Percentiles rank a stretch among this genome's conserved stretches.
Evolutionary conservation across 2,797 vertebrate species (phyloP).

Genomic region (Sorex maritimensis): DNA sequence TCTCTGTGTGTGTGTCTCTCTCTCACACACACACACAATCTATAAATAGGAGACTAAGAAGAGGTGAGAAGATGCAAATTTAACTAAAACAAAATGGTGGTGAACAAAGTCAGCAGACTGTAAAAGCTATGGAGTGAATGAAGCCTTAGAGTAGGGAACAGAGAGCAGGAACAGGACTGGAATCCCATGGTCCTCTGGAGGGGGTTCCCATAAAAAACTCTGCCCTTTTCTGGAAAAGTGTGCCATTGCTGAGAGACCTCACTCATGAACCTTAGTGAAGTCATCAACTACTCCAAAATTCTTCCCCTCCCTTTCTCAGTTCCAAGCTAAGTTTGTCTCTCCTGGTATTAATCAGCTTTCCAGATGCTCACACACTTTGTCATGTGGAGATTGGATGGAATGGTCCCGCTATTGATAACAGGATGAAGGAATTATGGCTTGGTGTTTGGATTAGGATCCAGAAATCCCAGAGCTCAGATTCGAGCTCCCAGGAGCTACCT

Average conservation of each 20-base stretch:
- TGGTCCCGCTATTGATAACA: neutral
- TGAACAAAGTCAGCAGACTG: neutral
- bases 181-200: neutral
- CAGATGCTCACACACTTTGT: neutral
- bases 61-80: neutral
- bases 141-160: neutral
- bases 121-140: neutral
- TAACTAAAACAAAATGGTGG: neutral
- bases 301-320: neutral
- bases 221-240: neutral
- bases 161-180: neutral
- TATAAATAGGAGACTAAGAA: neutral
- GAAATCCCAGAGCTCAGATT: neutral
- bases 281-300: conserved; percentile 23
- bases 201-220: neutral
- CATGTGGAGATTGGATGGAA: neutral
- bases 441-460: conserved; percentile 22
- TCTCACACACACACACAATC: neutral
- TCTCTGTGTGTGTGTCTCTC: too few species aligned
- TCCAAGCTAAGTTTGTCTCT: neutral
- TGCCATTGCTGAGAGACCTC: neutral
- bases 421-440: neutral
- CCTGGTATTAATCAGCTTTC: neutral
- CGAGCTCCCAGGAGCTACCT: neutral
- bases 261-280: neutral